A percentile compares a stretch with the other conserved stretches of the same genome.
Conservation (phyloP, 2,113 vertebrate genomes). For the Dicentrarchus labrax region DNA sequence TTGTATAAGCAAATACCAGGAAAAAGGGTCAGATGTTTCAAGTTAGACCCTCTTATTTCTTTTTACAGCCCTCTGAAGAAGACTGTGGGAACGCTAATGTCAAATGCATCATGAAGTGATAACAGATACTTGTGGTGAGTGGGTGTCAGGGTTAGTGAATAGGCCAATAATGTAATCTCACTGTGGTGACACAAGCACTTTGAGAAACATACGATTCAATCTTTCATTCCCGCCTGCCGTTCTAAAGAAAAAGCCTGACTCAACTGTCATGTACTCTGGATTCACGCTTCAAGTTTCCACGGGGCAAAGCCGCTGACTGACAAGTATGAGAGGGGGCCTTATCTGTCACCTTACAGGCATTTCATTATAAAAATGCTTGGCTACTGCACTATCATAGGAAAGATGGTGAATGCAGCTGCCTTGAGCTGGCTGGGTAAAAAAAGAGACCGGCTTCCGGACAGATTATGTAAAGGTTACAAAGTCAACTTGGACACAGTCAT, state of each 20-base stretch:
- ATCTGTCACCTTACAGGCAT: slow-evolving; percentile 74
- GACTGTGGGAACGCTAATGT: slow-evolving; percentile 9
- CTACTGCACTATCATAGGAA: slow-evolving; percentile 47
- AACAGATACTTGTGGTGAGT: slow-evolving; percentile 35
- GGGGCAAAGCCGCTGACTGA: slow-evolving; percentile 63
- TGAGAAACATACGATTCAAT: slow-evolving; percentile 57
- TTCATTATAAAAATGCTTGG: slow-evolving; percentile 68
- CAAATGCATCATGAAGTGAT: slow-evolving; percentile 29
- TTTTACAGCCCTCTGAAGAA: not conserved
- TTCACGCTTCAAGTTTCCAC: slow-evolving; percentile 55
- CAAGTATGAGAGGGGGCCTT: slow-evolving; percentile 61
- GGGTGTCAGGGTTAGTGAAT: slow-evolving; percentile 47
- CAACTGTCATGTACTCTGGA: slow-evolving; percentile 65
- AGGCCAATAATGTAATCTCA: slow-evolving; percentile 49
- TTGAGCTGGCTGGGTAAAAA: slow-evolving; percentile 24
- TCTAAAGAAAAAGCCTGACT: slow-evolving; percentile 65
- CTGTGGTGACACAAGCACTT: slow-evolving; percentile 54
- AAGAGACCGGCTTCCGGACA: slow-evolving; percentile 28
- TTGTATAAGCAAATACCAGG: not conserved
- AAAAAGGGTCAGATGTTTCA: slow-evolving; percentile 1
- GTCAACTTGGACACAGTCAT: slow-evolving; percentile 46
- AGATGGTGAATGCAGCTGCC: slow-evolving; percentile 48
- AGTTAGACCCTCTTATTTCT: not conserved
- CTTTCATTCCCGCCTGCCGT: slow-evolving; percentile 43
- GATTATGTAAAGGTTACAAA: slow-evolving; percentile 58